Conservation (phyloP, 2,113 vertebrate species). For the Tragelaphus strepsiceros region DNA sequence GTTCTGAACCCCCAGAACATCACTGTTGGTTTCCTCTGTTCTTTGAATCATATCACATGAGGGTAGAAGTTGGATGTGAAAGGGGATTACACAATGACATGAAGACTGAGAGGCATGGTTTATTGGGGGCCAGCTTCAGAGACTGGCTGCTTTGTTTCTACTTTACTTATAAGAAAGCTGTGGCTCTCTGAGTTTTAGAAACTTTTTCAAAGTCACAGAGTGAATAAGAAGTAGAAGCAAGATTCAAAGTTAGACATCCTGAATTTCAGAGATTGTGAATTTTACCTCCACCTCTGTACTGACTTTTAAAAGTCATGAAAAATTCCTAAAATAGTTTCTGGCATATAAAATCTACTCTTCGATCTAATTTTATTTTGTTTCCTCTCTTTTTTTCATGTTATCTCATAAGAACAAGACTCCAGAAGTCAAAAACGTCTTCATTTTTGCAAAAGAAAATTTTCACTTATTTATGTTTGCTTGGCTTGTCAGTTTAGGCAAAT, state of each 20-base stretch:
- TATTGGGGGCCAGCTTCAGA: neutral
- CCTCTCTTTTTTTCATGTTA: neutral
- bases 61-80: neutral
- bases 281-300: neutral
- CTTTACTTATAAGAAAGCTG: neutral
- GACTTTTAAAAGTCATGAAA: neutral
- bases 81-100: rapidly evolving
- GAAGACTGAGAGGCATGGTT: no score
- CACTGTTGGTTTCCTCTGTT: neutral
- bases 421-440: neutral
- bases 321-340: neutral
- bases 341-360: no score
- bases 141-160: neutral
- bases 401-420: neutral
- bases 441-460: neutral
- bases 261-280: neutral
- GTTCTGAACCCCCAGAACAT: neutral
- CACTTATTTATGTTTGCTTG: neutral
- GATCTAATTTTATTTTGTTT: neutral
- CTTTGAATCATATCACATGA: neutral
- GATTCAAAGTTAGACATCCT: neutral
- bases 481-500: neutral
- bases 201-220: neutral
- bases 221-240: neutral
- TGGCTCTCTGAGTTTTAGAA: neutral